Evolutionary conservation across 2,113 vertebrate species (phyloP), one percentile per base, ranked within the genome.

Genomic region (Dipodomys stephensi): DNA sequence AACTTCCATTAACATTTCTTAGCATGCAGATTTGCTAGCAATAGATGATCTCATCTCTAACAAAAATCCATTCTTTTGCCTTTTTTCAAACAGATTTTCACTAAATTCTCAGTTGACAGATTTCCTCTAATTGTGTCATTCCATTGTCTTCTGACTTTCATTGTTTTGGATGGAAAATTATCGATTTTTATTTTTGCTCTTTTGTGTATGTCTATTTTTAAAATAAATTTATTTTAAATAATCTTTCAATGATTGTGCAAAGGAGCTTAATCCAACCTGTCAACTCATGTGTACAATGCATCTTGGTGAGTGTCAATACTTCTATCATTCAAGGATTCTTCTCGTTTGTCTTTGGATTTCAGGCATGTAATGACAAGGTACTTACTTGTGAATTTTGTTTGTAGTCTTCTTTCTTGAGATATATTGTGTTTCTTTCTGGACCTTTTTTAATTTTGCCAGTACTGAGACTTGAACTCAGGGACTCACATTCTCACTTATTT

Each of bases 151-250:
- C 25, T 77, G 18, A 7, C 23, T 93, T 94, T 83, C 91, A 93
- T 94, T 96, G 83, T 95, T 90, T 93, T 69, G n/a, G 19, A 88
- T 83, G 25, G 88, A 44, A 92, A 91, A 64, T 95, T 79, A 92
- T 60, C 13, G 4, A 13, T 11, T 72, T 82, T 25, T 72, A 44
- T 46, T 94, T 93, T 87, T 57, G 3, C 57, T 78, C n/a, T 4
- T 78, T 4, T 72, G 0, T 84, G 27, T 53, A 4, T 30, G 46
- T 25, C 5, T 62, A 46, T 60, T 93, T 96, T 86, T 57, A 15
- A 49, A 49, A 49, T 49, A 49, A 49, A 49, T 49, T 49, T 49
- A 49, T 49, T 57, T 57, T 57, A 57, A 57, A 57, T 57, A 57
- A 57, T 57, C 53, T 57, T 18, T 57, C 53, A 57, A 57, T 57